Conservation (phyloP, 2,888 invertebrate species). For the Mactromeris polynyma region DNA sequence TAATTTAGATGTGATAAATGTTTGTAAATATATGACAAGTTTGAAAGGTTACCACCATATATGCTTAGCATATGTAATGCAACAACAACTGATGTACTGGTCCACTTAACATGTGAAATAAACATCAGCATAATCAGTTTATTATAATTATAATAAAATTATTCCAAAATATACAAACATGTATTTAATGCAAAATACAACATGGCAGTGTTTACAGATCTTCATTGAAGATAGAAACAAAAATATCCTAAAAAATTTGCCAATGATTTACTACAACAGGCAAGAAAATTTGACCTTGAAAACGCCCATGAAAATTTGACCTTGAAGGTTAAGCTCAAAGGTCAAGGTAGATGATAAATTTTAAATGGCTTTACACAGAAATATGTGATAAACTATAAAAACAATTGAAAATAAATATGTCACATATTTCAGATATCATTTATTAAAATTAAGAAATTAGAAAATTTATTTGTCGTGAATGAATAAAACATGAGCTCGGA, state of each 20-base stretch:
- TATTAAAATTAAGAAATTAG: no score
- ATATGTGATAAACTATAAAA: no score
- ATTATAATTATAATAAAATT: background rate
- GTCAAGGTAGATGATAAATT: background rate
- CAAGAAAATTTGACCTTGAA: background rate
- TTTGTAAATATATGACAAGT: background rate
- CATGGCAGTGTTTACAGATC: slow-evolving; percentile 3
- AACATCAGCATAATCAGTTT: background rate
- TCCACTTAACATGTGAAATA: background rate
- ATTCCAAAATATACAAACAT: background rate
- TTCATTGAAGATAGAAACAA: background rate
- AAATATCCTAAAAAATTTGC: background rate
- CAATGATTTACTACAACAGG: background rate
- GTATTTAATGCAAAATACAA: background rate
- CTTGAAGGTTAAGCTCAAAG: no score
- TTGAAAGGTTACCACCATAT: background rate
- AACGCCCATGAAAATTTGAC: background rate
- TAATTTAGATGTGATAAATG: background rate
- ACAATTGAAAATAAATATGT: no score
- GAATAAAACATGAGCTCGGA: no score
- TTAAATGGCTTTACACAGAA: background rate
- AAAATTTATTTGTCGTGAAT: no score
- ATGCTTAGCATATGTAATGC: background rate
- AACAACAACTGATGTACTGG: background rate
- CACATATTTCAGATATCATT: no score